A percentile compares a stretch with the other conserved stretches of the same genome.
Conservation (phyloP, 2,797 vertebrate genomes). For the Xyrichtys novacula region DNA sequence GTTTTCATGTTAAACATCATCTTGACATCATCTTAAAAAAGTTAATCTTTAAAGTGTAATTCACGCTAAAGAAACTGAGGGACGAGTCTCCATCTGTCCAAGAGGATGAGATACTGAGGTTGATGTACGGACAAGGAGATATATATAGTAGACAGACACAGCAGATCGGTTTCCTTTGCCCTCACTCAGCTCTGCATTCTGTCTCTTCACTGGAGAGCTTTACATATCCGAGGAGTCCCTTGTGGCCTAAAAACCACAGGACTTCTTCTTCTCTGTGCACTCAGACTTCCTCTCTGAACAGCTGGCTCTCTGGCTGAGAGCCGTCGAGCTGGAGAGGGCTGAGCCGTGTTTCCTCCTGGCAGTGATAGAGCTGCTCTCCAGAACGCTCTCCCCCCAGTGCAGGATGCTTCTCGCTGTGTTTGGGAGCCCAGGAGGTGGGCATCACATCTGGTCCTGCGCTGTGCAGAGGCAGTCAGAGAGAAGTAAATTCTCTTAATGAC, state of each 20-base stretch:
- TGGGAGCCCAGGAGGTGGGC: slow-evolving; percentile 64
- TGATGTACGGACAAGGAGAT: background rate
- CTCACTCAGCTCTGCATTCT: background rate
- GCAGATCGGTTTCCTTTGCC: background rate
- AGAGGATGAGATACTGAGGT: no score
- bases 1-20: no score
- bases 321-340: slow-evolving; percentile 61
- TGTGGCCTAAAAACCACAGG: slow-evolving; percentile 41
- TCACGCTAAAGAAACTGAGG: background rate
- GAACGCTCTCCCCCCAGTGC: slow-evolving; percentile 41
- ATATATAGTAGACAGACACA: background rate
- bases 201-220: slow-evolving; percentile 38
- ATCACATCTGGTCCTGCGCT: slow-evolving; percentile 68
- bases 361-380: slow-evolving; percentile 57
- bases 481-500: slow-evolving; percentile 76
- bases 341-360: slow-evolving; percentile 64
- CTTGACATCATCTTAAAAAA: no score
- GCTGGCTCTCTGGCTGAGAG: slow-evolving; percentile 73
- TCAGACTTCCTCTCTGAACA: slow-evolving; percentile 59
- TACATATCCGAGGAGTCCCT: slow-evolving; percentile 41
- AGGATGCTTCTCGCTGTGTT: slow-evolving; percentile 60
- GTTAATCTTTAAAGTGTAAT: background rate
- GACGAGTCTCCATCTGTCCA: background rate
- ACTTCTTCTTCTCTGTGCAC: slow-evolving; percentile 32
- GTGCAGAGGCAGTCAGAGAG: slow-evolving; percentile 47